phyloP scores from a whole-genome alignment of 2,113 vertebrate species.

The Zapornia atra region DNA sequence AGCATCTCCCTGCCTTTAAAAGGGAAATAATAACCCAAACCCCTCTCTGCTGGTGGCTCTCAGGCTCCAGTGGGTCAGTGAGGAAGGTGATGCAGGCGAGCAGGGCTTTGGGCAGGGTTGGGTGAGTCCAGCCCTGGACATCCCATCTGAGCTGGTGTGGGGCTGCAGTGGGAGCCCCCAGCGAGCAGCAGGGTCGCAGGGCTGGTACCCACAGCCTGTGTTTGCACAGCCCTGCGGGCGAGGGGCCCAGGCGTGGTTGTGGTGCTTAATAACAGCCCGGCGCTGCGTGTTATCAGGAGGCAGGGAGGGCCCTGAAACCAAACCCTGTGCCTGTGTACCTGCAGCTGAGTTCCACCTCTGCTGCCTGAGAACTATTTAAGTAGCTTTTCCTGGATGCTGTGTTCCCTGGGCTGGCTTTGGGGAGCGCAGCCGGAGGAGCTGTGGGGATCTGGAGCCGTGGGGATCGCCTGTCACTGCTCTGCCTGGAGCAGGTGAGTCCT shows the following conservation, averaged over 20 bases:
- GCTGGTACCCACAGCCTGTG: not conserved
- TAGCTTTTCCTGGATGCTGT: not conserved
- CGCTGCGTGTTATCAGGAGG: not conserved
- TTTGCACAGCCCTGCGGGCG: not conserved
- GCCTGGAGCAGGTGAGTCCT: conserved; percentile 35
- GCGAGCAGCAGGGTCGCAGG: accelerated
- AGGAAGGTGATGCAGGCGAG: not conserved
- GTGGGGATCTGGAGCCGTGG: not conserved
- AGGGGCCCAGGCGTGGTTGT: not conserved
- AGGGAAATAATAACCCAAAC: not conserved
- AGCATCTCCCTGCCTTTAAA: not conserved
- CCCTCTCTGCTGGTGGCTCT: not conserved
- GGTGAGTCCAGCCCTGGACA: accelerated
- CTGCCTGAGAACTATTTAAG: not conserved
- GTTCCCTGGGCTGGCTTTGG: not conserved
- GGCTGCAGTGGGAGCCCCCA: accelerated
- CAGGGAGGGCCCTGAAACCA: conserved; percentile 66
- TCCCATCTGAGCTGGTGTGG: not conserved
- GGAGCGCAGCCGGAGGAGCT: not conserved
- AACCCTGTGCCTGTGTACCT: not conserved
- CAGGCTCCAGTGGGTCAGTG: not conserved
- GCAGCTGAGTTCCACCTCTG: conserved; percentile 38
- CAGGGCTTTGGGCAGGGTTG: not conserved
- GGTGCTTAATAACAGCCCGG: not conserved
- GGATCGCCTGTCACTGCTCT: not conserved